phyloP scores from a whole-genome alignment of 2,888 invertebrate genomes.

The Drosophila engyochracea region DNA sequence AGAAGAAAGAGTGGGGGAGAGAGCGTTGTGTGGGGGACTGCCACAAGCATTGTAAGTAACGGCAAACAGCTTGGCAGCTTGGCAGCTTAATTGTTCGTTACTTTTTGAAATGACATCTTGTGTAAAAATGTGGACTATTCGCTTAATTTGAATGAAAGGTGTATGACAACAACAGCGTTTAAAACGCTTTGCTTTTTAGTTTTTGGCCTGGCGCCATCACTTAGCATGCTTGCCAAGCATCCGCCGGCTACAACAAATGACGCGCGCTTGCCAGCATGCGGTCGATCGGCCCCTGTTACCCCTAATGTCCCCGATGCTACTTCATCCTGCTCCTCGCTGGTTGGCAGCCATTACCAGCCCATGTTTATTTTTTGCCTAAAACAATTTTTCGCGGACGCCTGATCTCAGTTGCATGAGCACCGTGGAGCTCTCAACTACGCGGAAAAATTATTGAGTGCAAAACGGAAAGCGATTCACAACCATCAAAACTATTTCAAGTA shows the following conservation, averaged over 20 bases:
- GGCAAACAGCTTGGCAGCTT: constrained; percentile 46
- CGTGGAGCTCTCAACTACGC: constrained; percentile 73
- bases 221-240: constrained; percentile 43
- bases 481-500: constrained; percentile 22
- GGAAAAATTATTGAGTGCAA: constrained; percentile 45
- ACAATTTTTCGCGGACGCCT: constrained; percentile 79
- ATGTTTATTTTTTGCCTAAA: constrained; percentile 68
- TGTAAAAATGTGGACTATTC: constrained; percentile 2
- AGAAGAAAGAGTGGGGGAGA: background rate
- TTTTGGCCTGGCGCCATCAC: constrained; percentile 68
- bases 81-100: constrained; percentile 40
- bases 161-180: constrained; percentile 19
- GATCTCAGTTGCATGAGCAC: constrained; percentile 73
- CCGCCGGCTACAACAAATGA: constrained; percentile 67
- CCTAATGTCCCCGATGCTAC: constrained; percentile 14
- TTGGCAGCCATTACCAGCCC: constrained; percentile 26
- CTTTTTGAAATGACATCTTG: constrained; percentile 41
- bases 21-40: constrained; percentile 3
- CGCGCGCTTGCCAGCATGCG: constrained; percentile 50
- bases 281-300: background rate
- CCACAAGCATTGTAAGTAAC: constrained; percentile 9
- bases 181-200: constrained; percentile 47
- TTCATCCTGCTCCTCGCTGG: constrained; percentile 34
- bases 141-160: constrained; percentile 38
- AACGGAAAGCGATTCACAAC: constrained; percentile 4